These are phyloP conservation scores for Chloroclysta siterata DNA, from an alignment of 2,888 invertebrate species.

Conservation along the genomic window DNA sequence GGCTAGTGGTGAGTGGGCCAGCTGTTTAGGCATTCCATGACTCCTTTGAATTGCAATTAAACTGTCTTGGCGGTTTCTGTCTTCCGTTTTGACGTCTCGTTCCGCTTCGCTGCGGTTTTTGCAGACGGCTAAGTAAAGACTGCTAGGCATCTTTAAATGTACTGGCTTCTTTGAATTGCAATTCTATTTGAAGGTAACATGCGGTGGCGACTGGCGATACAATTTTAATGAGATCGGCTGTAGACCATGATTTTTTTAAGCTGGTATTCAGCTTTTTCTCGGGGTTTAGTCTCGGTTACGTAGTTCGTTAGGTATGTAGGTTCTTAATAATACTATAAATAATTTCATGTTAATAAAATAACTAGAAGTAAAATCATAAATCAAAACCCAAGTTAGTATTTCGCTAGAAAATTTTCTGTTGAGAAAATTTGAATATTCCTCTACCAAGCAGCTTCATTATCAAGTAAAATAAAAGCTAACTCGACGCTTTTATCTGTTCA, in stretches of 20 bases:
- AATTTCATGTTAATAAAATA: too few relatives aligned
- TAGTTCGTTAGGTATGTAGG: too few relatives aligned
- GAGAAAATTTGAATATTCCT: conserved; percentile 4
- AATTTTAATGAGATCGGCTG: not conserved
- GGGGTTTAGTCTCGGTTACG: too few relatives aligned
- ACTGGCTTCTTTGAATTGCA: not conserved
- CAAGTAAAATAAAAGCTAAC: conserved; percentile 12
- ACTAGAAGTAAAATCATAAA: too few relatives aligned
- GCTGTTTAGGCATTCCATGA: conserved; percentile 29
- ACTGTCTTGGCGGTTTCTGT: conserved; percentile 26
- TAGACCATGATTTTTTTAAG: not conserved
- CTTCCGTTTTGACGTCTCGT: conserved; percentile 30
- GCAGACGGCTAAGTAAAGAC: conserved; percentile 8
- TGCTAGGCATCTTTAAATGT: conserved; percentile 7
- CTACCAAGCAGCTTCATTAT: conserved; percentile 10
- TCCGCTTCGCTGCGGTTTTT: conserved; percentile 10
- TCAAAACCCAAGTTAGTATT: not conserved
- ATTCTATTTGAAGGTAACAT: not conserved
- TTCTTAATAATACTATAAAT: too few relatives aligned
- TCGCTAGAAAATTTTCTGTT: not conserved
- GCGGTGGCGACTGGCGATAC: not conserved
- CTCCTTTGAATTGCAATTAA: conserved; percentile 31
- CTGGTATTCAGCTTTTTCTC: not conserved
- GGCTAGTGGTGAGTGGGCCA: conserved; percentile 35
- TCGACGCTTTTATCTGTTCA: conserved; percentile 13